Percentiles rank a stretch among this genome's conserved stretches.
These are phyloP conservation scores for Diploscapter pachys DNA, from an alignment of 1,140 invertebrate genomes.

Conservation along the genomic window DNA sequence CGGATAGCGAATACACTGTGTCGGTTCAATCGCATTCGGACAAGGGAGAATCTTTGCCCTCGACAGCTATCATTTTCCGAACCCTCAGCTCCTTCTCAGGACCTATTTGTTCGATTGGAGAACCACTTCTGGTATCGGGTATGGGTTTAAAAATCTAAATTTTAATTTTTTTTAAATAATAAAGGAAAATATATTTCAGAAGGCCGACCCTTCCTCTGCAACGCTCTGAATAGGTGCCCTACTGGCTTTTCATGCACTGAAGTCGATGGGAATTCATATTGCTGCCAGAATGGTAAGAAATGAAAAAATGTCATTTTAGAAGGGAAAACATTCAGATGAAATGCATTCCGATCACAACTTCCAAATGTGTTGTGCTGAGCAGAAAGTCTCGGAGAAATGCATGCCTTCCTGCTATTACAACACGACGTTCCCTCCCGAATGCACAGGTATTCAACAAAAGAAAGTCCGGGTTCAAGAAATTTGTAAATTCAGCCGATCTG, in stretches of 20 bases:
- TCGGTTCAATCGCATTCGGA: constrained; percentile 25
- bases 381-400: constrained; percentile 16
- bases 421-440: constrained; percentile 15
- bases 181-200: not conserved
- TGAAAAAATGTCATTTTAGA: no score
- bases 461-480: not conserved
- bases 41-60: constrained; percentile 28
- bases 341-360: constrained; percentile 23
- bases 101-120: constrained; percentile 24
- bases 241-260: constrained; percentile 17
- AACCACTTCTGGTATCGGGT: constrained; percentile 13
- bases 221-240: constrained; percentile 20
- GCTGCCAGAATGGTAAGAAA: not conserved
- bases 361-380: constrained; percentile 23
- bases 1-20: constrained; percentile 28
- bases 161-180: no score
- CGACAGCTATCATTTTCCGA: constrained; percentile 29
- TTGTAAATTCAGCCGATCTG: constrained; percentile 12
- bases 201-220: constrained; percentile 26
- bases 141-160: no score
- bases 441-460: constrained; percentile 3
- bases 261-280: constrained; percentile 5
- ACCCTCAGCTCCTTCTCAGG: constrained; percentile 11
- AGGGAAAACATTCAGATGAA: not conserved
- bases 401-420: constrained; percentile 23